Evolutionary conservation across 1,140 invertebrate genomes (phyloP), one percentile per base, ranked within the genome.

Genomic region (Pseudomyrmex gracilis): DNA sequence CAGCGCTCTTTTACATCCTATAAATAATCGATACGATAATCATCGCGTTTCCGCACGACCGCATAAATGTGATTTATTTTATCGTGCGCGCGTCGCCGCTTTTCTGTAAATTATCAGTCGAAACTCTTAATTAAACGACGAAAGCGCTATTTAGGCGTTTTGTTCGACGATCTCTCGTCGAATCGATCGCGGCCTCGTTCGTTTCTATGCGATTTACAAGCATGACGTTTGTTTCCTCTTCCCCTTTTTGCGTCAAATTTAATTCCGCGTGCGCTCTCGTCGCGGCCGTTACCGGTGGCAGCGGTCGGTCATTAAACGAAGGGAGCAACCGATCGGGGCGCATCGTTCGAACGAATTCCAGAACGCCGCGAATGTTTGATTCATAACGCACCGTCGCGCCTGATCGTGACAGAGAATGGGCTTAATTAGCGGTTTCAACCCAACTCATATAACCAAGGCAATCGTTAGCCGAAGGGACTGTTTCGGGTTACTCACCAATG

Each of bases 91-190:
- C 49, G 66, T 51, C 73, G 82, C 55, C 51, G 49, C 22, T 66
- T 34, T 67, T 77, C 51, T 61, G 17, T 53, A 47, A 84, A 84
- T 84, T 70, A 73, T 82, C 51, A 43, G 55, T 47, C 76, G 60
- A 64, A 82, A 71, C 57, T 85, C 83, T 85, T 85, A 82, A 85
- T 82, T 85, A 73, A 85, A 82, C 77, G 60, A 22, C 60, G 77
- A 82, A 82, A 85, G 45, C 67, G 63, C 53, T 82, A 73, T 84
- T 80, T 47, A 64, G 70, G 57, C 53, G 17, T 63, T 80, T 78
- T 78, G 63, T 78, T 45, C 43, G 45, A 58, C 71, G 34, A 43
- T 5, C 12, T 66, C 12, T 66, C 73, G 47, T 8, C 47, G 5
- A 12, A 4, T 9, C 17, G n/a, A n/a, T n/a, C n/a, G n/a, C n/a